Evolutionary conservation across 2,113 vertebrate species (phyloP).

Genomic region (Suncus etruscus): DNA sequence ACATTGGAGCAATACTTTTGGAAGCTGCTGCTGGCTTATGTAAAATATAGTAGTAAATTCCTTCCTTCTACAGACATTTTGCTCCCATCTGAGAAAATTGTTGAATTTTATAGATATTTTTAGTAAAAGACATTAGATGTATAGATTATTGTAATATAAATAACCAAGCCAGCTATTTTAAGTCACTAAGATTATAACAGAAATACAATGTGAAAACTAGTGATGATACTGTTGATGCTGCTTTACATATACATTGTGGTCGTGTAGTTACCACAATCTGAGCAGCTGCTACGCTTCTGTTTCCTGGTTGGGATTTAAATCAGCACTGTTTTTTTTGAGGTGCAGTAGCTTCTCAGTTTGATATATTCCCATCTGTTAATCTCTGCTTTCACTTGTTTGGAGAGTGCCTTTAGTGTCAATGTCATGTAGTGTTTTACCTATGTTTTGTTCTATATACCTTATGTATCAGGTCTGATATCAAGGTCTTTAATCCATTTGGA

Average conservation of each 20-base stretch:
- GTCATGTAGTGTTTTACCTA: too few relatives aligned
- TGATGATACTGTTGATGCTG: neutral
- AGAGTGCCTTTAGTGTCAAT: too few relatives aligned
- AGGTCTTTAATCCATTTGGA: too few relatives aligned
- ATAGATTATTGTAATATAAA: neutral
- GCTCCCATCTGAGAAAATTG: neutral
- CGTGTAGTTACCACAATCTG: neutral
- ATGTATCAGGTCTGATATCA: too few relatives aligned
- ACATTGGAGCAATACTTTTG: neutral
- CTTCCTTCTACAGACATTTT: constrained; percentile 3
- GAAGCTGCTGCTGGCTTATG: neutral
- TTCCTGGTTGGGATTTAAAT: neutral
- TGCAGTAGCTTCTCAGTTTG: too few relatives aligned
- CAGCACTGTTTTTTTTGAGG: neutral
- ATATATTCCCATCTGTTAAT: too few relatives aligned
- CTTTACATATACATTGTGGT: neutral
- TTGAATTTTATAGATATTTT: constrained; percentile 4
- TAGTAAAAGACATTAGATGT: neutral
- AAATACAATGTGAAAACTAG: neutral
- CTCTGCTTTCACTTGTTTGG: too few relatives aligned
- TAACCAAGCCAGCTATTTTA: constrained; percentile 10
- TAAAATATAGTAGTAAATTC: constrained; percentile 26
- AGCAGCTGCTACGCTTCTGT: neutral
- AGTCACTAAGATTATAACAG: constrained; percentile 7
- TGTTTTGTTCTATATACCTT: too few relatives aligned